Evolutionary conservation across 2,888 invertebrate species (phyloP).

Genomic region (Andricus curvator): DNA sequence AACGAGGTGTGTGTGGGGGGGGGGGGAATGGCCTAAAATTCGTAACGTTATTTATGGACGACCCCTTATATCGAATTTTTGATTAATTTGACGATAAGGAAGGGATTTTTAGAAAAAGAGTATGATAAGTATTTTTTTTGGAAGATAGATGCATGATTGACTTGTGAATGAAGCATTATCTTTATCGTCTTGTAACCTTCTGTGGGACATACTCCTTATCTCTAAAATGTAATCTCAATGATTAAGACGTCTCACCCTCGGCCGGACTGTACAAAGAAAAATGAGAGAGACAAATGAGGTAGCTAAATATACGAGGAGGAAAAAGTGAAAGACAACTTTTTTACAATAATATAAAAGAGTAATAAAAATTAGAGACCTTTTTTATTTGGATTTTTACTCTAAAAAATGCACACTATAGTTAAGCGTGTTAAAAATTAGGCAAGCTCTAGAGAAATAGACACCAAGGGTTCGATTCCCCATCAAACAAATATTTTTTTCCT

Average conservation of each 20-base stretch:
- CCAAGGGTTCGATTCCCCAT: not conserved
- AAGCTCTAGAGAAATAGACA: too few species aligned
- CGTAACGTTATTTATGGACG: too few species aligned
- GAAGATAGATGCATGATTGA: not conserved
- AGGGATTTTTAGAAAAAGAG: not conserved
- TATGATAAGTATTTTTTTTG: not conserved
- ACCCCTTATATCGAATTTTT: not conserved
- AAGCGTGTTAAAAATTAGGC: too few species aligned
- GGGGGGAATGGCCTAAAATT: too few species aligned
- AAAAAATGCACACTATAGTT: not conserved
- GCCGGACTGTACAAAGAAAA: conserved; percentile 22
- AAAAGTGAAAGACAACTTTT: not conserved
- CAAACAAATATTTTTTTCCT: not conserved
- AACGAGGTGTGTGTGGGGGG: too few species aligned
- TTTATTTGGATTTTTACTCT: not conserved
- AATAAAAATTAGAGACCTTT: not conserved
- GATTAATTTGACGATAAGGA: not conserved
- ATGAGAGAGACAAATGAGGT: not conserved
- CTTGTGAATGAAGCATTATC: conserved; percentile 2
- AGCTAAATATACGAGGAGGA: not conserved
- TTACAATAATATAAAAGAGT: not conserved
- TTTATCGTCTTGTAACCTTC: not conserved
- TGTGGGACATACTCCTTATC: conserved; percentile 19
- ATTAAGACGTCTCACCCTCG: conserved; percentile 59
- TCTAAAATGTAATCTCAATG: conserved; percentile 46